Evolutionary conservation across 1,140 invertebrate species (phyloP), one percentile per base, ranked within the genome.

Genomic region (Dolichoris vasculosae): DNA sequence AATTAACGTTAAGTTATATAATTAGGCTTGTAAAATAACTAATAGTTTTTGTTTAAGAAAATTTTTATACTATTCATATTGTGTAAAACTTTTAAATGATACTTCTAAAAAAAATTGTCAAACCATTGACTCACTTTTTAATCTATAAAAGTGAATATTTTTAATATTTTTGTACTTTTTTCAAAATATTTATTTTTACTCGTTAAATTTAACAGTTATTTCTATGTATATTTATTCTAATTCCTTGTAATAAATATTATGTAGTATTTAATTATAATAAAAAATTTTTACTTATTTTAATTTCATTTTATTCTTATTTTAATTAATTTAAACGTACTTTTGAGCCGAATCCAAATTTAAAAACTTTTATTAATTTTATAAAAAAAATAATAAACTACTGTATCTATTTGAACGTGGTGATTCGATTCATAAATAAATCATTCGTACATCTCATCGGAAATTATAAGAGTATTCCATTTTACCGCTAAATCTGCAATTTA

Each of bases 361-460:
- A 67, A 26, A 59, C 26, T 59, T 59, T 26, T 59, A 26, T 59
- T 4, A 59, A 26, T 23, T 59, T 59, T 26, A 59, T 59, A 59
- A 59, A 59, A n/a, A n/a, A n/a, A n/a, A n/a, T 35, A 13, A 48
- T 59, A n/a, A 9, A 51, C 67, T 86, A 69, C 77, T 90, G 90
- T 93, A 97, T 97, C 97, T 85, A 99, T 99, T 90, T 98, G 95
- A 84, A 98, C 95, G 93, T 99, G 98, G 91, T 98, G 94, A 75
- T 95, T 94, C 0, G 96, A 96, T 89, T 97, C 95, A 90, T 97
- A 99, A 30, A 98, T 96, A 89, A 99, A 95, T 97, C 98, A 99
- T 93, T 99, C 99, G 88, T 99, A 99, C 0, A 99, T 99, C 93
- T 99, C 99, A 93, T 99, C 99, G 11, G 97, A 96, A 30, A 99